Conservation (phyloP, 2,113 vertebrate species). For the Gorsachius goisagi region DNA sequence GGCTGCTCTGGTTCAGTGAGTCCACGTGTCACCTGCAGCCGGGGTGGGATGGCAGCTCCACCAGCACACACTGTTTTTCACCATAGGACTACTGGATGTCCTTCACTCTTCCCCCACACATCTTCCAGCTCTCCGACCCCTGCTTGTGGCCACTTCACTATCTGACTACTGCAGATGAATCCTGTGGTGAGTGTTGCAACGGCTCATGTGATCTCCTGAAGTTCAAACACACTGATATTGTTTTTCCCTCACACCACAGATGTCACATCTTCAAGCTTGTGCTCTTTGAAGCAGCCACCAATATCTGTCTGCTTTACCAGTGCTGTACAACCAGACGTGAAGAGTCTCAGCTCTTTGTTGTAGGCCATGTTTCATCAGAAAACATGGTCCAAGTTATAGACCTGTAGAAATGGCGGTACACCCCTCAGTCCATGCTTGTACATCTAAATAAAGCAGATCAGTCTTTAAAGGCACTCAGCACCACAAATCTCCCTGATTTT, state of each 20-base stretch:
- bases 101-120: not conserved
- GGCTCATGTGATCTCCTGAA: accelerated
- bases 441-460: not conserved
- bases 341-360: not conserved
- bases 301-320: not conserved
- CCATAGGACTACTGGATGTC: not conserved
- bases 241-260: not conserved
- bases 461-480: not conserved
- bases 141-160: not conserved
- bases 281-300: not conserved
- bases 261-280: not conserved
- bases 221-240: not conserved
- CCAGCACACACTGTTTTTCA: not conserved
- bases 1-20: not conserved
- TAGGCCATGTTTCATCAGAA: not conserved
- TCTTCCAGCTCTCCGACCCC: not conserved
- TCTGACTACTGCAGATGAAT: not conserved
- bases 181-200: not conserved
- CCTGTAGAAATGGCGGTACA: not conserved
- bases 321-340: not conserved
- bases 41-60: not conserved
- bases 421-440: not conserved
- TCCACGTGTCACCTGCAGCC: not conserved
- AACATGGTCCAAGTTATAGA: not conserved
- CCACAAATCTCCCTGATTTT: not conserved